A percentile compares a stretch with the other conserved stretches of the same genome.
Conservation (phyloP, 1,140 invertebrate genomes). For the Drosophila mauritiana region DNA sequence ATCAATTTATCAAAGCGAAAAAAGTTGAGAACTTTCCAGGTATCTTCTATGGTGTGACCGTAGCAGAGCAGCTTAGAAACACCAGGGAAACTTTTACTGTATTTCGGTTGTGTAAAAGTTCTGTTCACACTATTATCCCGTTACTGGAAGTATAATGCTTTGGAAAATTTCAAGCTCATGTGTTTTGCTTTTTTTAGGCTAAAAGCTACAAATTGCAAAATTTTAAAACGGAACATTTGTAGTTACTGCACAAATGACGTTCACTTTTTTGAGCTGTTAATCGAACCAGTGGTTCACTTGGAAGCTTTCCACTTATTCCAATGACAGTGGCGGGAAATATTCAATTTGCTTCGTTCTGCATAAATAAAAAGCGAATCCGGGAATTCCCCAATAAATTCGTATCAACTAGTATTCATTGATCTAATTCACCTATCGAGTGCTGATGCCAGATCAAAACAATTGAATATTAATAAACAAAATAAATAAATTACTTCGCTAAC, state of each 20-base stretch:
- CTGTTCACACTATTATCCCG: too few species aligned
- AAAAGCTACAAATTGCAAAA: too few species aligned
- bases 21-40: conserved; percentile 10
- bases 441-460: too few species aligned
- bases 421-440: too few species aligned
- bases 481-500: too few species aligned
- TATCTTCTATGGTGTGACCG: conserved; percentile 13
- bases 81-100: background rate
- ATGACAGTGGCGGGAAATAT: background rate
- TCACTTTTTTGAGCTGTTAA: background rate
- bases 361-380: background rate
- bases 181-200: too few species aligned
- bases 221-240: too few species aligned
- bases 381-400: background rate
- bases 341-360: background rate
- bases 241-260: background rate
- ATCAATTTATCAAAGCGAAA: conserved; percentile 13
- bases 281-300: background rate
- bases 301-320: background rate
- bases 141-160: too few species aligned
- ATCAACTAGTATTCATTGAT: too few species aligned
- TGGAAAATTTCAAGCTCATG: too few species aligned
- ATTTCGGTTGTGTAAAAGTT: background rate
- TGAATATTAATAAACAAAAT: too few species aligned
- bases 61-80: background rate